Conservation (phyloP, 2,113 vertebrate genomes). For the Columba livia region DNA sequence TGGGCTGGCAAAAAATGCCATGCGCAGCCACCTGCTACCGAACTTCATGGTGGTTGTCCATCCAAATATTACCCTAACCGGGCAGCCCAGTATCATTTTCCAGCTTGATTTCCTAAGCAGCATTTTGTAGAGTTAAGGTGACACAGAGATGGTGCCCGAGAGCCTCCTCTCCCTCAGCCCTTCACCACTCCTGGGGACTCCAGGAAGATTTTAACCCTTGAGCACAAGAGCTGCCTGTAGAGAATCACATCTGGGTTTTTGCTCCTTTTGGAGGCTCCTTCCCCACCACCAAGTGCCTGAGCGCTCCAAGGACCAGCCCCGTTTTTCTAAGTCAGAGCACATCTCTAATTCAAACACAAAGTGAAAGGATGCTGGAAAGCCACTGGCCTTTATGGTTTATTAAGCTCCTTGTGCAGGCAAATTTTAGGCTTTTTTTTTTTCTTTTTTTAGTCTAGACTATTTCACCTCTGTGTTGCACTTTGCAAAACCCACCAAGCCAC, state of each 20-base stretch:
- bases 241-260: not conserved
- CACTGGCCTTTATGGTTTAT: constrained; percentile 56
- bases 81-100: not conserved
- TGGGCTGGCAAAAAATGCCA: not conserved
- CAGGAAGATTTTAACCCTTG: not conserved
- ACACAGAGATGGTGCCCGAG: not conserved
- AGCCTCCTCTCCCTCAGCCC: not conserved
- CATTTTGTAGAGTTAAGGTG: not conserved
- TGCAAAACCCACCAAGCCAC: not conserved
- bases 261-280: not conserved
- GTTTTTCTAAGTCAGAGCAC: constrained; percentile 3
- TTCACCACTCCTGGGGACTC: not conserved
- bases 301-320: not conserved
- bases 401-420: constrained; percentile 13
- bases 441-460: not conserved
- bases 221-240: not conserved
- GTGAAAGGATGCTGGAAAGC: constrained; percentile 12
- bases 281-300: rapidly evolving
- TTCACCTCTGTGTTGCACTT: not conserved
- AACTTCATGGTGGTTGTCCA: not conserved
- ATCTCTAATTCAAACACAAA: constrained; percentile 3
- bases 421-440: not conserved
- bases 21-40: not conserved
- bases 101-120: not conserved
- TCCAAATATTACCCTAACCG: not conserved